These are phyloP conservation scores for Drosophila melanocephala DNA, from an alignment of 2,888 invertebrate species.

Conservation along the genomic window DNA sequence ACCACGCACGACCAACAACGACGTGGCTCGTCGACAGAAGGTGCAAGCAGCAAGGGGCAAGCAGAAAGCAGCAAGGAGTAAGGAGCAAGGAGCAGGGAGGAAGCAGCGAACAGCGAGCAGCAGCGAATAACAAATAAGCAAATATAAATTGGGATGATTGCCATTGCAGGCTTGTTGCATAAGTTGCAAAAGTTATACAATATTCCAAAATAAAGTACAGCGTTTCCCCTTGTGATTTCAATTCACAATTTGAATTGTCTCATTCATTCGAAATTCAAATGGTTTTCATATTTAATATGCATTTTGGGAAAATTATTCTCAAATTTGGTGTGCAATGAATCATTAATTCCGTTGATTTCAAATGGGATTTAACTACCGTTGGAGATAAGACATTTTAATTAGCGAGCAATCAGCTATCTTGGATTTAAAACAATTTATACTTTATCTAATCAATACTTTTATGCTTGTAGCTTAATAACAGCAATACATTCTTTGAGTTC, in stretches of 20 bases:
- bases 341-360: not conserved
- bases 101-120: not conserved
- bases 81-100: not conserved
- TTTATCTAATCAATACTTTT: not conserved
- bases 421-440: not conserved
- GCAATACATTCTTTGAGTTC: not conserved
- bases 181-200: constrained; percentile 8
- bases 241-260: not conserved
- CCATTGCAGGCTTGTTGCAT: constrained; percentile 18
- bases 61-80: not conserved
- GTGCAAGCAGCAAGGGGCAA: not conserved
- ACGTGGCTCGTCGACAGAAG: not conserved
- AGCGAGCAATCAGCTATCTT: not conserved
- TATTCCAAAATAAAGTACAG: not conserved
- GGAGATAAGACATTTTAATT: not conserved
- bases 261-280: not conserved
- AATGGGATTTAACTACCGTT: not conserved
- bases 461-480: not conserved
- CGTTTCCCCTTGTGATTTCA: not conserved
- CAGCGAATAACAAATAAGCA: constrained; percentile 12
- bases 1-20: constrained; percentile 40
- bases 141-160: constrained; percentile 2
- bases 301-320: not conserved
- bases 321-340: not conserved
- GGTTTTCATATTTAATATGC: not conserved